Evolutionary conservation across 2,797 vertebrate species (phyloP), one percentile per base, ranked within the genome.

Genomic region (Sciurus carolinensis): DNA sequence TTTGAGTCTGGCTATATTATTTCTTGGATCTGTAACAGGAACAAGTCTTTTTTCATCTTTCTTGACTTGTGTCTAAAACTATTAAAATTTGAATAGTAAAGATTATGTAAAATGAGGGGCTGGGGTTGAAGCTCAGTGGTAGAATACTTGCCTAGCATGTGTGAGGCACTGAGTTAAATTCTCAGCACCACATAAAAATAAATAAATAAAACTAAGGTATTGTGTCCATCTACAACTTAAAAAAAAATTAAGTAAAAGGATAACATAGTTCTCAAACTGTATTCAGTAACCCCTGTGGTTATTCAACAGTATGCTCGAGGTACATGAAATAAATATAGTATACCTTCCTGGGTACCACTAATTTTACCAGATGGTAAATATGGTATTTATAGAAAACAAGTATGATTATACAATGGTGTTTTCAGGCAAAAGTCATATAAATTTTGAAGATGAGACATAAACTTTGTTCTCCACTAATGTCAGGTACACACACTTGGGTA

Each of bases 171-270:
- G 44, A 5, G 44, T 47, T 47, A 7, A 47, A 47, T 47, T 47
- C 7, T 47, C 44, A 47, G 44, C 44, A 7, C 44, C 44, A 47
- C 44, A 47, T 47, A 47, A 47, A 47, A 47, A 47, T 47, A 47
- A 47, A 47, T 47, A 47, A 47, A 39, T 39, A 47, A 47, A 47
- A 47, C 44, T 7, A 47, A 47, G 44, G 44, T 47, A 47, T 47
- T 47, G 9, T 47, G 44, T 47, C 44, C 44, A 47, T 47, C 44
- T 47, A 47, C 44, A 47, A 47, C 44, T 47, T 47, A 47, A 47
- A 47, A 47, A 47, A 47, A 47, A 47, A 66, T 88, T 93, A 95
- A 94, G 24, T 87, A 62, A 96, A 95, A 95, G 67, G 91, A 88
- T 54, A 33, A 95, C 33, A 84, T 14, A 87, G 52, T 62, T 95